Conservation (phyloP, 1,140 invertebrate genomes). For the Anastatus disparis region DNA sequence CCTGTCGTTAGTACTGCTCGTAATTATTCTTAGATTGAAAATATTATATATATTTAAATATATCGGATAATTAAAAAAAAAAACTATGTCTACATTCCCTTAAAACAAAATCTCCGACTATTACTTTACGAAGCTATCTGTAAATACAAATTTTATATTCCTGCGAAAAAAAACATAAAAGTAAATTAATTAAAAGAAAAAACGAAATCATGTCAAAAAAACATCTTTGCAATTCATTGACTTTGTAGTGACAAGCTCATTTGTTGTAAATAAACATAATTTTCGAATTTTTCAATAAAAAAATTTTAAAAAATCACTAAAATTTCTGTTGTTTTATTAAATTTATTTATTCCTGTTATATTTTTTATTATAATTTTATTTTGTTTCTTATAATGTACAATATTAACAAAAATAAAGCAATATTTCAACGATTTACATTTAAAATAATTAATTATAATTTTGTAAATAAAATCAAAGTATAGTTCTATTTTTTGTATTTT, state of each 20-base stretch:
- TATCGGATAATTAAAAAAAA: too few relatives aligned
- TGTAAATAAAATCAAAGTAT: too few relatives aligned
- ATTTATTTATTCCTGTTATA: too few relatives aligned
- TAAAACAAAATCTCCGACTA: slow-evolving; percentile 56
- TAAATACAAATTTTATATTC: slow-evolving; percentile 65
- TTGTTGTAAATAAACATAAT: slow-evolving; percentile 47
- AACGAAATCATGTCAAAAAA: slow-evolving; percentile 35
- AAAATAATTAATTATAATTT: too few relatives aligned
- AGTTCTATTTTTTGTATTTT: too few relatives aligned
- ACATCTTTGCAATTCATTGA: slow-evolving; percentile 41
- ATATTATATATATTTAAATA: slow-evolving; percentile 33
- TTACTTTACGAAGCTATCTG: slow-evolving; percentile 62
- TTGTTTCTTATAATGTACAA: too few relatives aligned
- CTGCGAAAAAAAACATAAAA: slow-evolving; percentile 57
- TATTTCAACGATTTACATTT: too few relatives aligned
- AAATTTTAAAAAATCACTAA: slow-evolving; percentile 38
- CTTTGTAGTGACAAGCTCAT: slow-evolving; percentile 43
- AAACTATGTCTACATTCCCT: slow-evolving; percentile 59
- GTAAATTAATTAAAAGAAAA: too few relatives aligned
- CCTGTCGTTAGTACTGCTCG: slow-evolving; percentile 52
- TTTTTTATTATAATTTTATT: too few relatives aligned
- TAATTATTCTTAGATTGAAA: slow-evolving; percentile 57
- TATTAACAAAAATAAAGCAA: too few relatives aligned
- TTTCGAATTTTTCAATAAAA: slow-evolving; percentile 46
- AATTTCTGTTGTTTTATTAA: neutral